These are phyloP conservation scores for Drosophila fulvimacula DNA, from an alignment of 2,888 invertebrate species.

Conservation along the genomic window DNA sequence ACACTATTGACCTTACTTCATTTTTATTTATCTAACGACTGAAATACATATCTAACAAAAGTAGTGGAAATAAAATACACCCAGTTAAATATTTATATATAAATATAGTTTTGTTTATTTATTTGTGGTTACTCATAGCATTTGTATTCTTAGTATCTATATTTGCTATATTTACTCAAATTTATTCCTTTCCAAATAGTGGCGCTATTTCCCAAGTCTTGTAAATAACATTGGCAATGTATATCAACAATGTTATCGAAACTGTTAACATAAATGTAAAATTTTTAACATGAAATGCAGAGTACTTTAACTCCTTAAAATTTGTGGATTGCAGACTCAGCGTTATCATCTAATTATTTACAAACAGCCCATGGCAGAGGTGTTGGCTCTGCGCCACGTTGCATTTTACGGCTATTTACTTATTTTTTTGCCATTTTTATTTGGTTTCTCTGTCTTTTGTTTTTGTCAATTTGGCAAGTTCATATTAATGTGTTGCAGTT, in stretches of 20 bases:
- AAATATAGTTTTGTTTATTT: too few species aligned
- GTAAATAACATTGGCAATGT: too few species aligned
- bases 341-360: conserved; percentile 2
- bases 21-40: not conserved
- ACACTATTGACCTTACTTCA: not conserved
- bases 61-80: not conserved
- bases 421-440: conserved; percentile 8
- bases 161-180: not conserved
- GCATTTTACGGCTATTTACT: conserved; percentile 11
- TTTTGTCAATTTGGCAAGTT: conserved; percentile 43
- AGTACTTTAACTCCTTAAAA: not conserved
- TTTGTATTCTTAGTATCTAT: not conserved
- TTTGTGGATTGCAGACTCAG: not conserved
- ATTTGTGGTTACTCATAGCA: not conserved
- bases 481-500: conserved; percentile 47
- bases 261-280: too few species aligned
- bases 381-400: conserved; percentile 37
- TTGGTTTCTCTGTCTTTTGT: conserved; percentile 9
- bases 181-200: too few species aligned
- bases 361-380: conserved; percentile 20
- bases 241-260: too few species aligned
- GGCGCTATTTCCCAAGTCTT: too few species aligned
- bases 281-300: too few species aligned
- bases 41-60: not conserved
- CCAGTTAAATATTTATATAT: not conserved